Evolutionary conservation across 2,113 vertebrate species (phyloP).

Genomic region (Delphinus delphis): DNA sequence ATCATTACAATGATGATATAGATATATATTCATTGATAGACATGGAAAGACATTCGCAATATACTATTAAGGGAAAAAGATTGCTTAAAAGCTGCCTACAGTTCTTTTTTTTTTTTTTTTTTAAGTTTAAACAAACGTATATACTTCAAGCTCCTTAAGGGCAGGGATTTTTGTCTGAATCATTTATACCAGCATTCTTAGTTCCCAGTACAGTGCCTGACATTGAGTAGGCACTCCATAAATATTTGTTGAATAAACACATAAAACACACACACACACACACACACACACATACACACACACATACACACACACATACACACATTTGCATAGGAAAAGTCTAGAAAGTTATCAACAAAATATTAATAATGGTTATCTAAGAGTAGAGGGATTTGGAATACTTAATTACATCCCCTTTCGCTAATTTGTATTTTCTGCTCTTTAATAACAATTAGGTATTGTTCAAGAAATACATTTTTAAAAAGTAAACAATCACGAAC

Average conservation of each 20-base stretch:
- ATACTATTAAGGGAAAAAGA: background rate
- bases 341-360: background rate
- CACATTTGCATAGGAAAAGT: background rate
- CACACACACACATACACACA: background rate
- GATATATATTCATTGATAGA: background rate
- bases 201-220: background rate
- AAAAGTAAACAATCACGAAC: background rate
- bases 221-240: background rate
- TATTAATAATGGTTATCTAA: background rate
- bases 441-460: background rate
- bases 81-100: background rate
- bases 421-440: background rate
- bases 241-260: constrained; percentile 4
- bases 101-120: background rate
- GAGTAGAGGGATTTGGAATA: background rate
- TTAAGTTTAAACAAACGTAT: background rate
- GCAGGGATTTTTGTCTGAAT: background rate
- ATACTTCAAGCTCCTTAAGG: background rate
- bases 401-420: background rate
- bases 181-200: background rate
- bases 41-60: background rate
- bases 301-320: background rate
- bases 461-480: background rate
- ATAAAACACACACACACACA: background rate
- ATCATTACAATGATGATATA: background rate